Evolutionary conservation across 1,140 invertebrate genomes (phyloP).

Genomic region (Drosophila lacteicornis): DNA sequence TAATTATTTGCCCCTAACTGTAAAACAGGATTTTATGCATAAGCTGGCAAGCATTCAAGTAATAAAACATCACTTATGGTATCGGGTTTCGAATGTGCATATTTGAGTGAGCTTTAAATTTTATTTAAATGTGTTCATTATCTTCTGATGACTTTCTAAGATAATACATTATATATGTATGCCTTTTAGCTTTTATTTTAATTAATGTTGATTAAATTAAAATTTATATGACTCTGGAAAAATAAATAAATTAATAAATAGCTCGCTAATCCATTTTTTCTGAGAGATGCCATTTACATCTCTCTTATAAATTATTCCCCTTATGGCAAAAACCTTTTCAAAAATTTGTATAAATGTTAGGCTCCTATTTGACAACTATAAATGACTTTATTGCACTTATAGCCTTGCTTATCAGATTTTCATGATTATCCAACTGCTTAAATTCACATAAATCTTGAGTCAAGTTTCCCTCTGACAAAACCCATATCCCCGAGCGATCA

Average conservation of each 20-base stretch:
- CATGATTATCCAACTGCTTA: conserved; percentile 20
- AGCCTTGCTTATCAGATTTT: conserved; percentile 9
- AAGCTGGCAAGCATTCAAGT: neutral
- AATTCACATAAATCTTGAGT: conserved; percentile 7
- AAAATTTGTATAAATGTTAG: neutral
- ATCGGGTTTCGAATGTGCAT: neutral
- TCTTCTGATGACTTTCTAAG: neutral
- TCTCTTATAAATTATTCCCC: neutral
- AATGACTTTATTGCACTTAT: neutral
- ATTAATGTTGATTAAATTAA: neutral
- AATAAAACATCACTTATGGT: neutral
- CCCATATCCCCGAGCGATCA: conserved; percentile 14
- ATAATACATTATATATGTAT: neutral
- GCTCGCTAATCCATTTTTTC: too few relatives aligned
- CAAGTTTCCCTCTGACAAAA: conserved; percentile 17
- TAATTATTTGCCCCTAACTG: neutral
- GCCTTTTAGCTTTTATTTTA: neutral
- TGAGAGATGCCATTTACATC: too few relatives aligned
- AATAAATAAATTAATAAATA: neutral
- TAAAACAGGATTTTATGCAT: conserved; percentile 1
- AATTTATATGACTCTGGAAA: too few relatives aligned
- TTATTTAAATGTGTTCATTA: neutral
- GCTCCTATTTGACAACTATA: neutral
- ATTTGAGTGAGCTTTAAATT: neutral
- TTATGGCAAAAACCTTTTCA: neutral